These are phyloP conservation scores for Macaria notata DNA, from an alignment of 2,888 invertebrate genomes.

Conservation along the genomic window DNA sequence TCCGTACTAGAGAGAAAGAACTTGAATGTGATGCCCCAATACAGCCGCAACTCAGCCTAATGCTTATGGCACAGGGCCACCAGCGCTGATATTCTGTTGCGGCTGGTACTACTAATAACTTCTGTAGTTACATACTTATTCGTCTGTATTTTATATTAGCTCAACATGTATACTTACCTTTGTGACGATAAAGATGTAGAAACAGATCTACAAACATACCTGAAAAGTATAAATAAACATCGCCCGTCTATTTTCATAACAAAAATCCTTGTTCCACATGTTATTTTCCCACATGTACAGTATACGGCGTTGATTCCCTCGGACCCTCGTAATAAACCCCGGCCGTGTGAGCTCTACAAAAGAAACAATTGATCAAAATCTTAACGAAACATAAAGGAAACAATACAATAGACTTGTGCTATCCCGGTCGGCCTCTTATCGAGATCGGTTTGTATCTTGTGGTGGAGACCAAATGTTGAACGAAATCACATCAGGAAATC, in stretches of 20 bases:
- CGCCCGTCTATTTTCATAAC: neutral
- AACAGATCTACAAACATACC: no score
- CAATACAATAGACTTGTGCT: slow-evolving; percentile 19
- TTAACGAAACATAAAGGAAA: slow-evolving; percentile 18
- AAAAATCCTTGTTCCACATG: slow-evolving; percentile 9
- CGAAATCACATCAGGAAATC: neutral
- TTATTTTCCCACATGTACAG: slow-evolving; percentile 13
- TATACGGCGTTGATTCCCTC: slow-evolving; percentile 12
- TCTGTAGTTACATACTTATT: no score
- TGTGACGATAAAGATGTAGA: no score
- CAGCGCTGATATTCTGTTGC: no score
- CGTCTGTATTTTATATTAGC: no score
- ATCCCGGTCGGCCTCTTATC: slow-evolving; percentile 12
- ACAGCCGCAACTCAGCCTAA: no score
- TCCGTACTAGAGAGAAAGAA: no score
- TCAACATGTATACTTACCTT: no score
- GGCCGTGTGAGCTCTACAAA: slow-evolving; percentile 15
- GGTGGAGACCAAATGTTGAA: neutral
- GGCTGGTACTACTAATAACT: no score
- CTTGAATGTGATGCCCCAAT: no score
- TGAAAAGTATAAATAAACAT: neutral
- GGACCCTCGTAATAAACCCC: slow-evolving; percentile 9
- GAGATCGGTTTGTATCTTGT: slow-evolving; percentile 7
- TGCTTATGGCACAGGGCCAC: no score
- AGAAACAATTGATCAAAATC: slow-evolving; percentile 25